Base-by-base conservation (phyloP, 2,888 invertebrate species). In the Agrochola lota region DNA sequence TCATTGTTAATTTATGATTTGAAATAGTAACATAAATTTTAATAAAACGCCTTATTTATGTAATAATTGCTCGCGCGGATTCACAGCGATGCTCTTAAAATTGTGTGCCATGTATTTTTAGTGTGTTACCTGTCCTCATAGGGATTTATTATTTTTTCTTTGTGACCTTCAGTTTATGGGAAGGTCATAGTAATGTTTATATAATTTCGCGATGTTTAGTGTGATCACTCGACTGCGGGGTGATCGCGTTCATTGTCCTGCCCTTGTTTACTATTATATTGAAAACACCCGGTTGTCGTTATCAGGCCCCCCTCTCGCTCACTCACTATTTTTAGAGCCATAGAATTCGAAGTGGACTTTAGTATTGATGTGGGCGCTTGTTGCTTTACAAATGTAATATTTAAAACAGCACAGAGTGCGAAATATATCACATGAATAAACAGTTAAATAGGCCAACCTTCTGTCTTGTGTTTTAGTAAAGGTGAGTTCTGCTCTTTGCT, bases 121-220 rank as follows among this genome's bases (percentile, higher is more conserved):
- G 78, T 80, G 81, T 85, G 71, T 76, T 80, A 74, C 81, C 80
- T 81, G 79, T 81, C 81, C 75, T 83, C 81, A 71, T 80, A 80
- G 80, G 77, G 78, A 71, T 84, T 83, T 87, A 88, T 87, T 84
- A 81, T 74, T 85, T 77, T 85, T 87, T 79, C 78, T 81, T 63
- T 86, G 75, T 94, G 95, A 96, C 96, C 96, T 96, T 95, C 94
- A 92, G 46, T 73, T 59, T 78, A 78, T 40, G 89, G 92, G 91
- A 96, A 96, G 96, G 96, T 96, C 96, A 95, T 88, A 87, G 74
- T 57, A 86, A 85, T 93, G 94, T 95, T 94, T 94, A 80, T 49
- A 73, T 79, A 79, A 79, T 73, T 72, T 72, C 9, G 67, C 82
- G 81, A 86, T 89, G 88, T 89, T 90, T 91, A 85, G 84, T 87